Percentiles rank a stretch among this genome's conserved stretches.
Conservation (phyloP, 2,888 invertebrate species). For the Cryptus armator region DNA sequence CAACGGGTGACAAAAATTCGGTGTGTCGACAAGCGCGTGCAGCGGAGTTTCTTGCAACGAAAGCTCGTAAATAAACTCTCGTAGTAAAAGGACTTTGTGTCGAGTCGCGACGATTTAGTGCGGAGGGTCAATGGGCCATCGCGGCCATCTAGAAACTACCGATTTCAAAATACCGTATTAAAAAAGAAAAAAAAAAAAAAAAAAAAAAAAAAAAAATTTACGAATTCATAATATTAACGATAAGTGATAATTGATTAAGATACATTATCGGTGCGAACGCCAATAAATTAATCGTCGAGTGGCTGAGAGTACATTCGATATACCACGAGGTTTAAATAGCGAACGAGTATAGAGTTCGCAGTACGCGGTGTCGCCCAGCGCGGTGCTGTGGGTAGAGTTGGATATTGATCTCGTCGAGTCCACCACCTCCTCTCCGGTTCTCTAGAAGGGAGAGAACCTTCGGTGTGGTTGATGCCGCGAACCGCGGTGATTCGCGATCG, state of each 20-base stretch:
- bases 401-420: constrained; percentile 80
- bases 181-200: background rate
- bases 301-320: background rate
- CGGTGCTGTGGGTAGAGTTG: constrained; percentile 66
- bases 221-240: too few relatives aligned
- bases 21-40: constrained; percentile 41
- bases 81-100: background rate
- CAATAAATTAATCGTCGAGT: constrained; percentile 4
- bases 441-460: constrained; percentile 50
- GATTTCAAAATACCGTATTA: too few relatives aligned
- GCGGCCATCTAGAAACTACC: too few relatives aligned
- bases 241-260: background rate
- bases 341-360: background rate
- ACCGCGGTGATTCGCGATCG: constrained; percentile 49
- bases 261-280: background rate
- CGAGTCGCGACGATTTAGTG: background rate
- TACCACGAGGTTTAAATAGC: background rate
- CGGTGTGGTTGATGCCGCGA: constrained; percentile 9
- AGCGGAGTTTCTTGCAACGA: constrained; percentile 48
- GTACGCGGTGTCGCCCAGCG: background rate
- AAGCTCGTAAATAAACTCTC: constrained; percentile 52
- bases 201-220: too few relatives aligned
- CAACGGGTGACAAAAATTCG: constrained; percentile 44
- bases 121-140: too few relatives aligned
- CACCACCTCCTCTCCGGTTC: constrained; percentile 43